Evolutionary conservation across 2,113 vertebrate genomes (phyloP).

Genomic region (Apodemus speciosus): DNA sequence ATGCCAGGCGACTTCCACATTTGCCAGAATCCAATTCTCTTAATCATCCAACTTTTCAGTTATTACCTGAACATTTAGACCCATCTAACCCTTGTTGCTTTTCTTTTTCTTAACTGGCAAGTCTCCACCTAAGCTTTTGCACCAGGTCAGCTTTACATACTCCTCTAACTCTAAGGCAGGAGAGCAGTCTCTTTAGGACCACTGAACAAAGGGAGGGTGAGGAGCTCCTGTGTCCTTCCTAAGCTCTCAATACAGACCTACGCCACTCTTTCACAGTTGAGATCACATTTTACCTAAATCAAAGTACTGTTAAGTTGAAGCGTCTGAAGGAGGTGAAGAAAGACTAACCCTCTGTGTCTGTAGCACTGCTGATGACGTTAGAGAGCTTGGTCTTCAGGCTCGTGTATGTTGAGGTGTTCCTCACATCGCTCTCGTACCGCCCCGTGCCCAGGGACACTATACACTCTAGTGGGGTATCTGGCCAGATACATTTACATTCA

Average conservation of each 20-base stretch:
- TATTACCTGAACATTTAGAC: not conserved
- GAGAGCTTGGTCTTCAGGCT: conserved; percentile 95
- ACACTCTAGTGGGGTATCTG: conserved; percentile 92
- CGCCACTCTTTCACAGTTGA: not conserved
- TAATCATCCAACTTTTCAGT: not conserved
- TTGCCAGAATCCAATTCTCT: not conserved
- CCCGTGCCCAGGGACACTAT: conserved; percentile 95
- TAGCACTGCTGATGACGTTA: conserved; percentile 97
- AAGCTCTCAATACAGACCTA: not conserved
- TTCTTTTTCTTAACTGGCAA: not conserved
- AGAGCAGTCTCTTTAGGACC: not conserved
- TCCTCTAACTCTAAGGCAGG: not conserved
- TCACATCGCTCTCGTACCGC: conserved; percentile 88
- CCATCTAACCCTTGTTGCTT: not conserved
- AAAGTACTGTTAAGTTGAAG: not conserved
- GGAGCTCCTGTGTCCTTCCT: not conserved
- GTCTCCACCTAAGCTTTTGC: not conserved
- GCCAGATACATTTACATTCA: conserved; percentile 96
- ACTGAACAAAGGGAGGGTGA: not conserved
- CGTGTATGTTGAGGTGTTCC: conserved; percentile 87
- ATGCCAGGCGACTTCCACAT: not conserved
- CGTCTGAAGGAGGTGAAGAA: not conserved
- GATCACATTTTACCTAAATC: not conserved
- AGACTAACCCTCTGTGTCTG: conserved; percentile 91
- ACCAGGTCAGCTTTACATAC: not conserved